phyloP scores from a whole-genome alignment of 2,113 vertebrate genomes.

The mouse (Mus musculus) region GRCm39 chrX:58759001-58759500 shows the following conservation, averaged over 20 bases:
- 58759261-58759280: constrained; percentile 39
- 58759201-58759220: constrained; percentile 55
- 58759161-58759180: neutral
- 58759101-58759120: neutral
- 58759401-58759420: neutral
- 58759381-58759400: neutral
- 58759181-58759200: constrained; percentile 38
- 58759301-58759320: neutral
- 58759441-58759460: neutral
- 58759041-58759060: constrained; percentile 4
- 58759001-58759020: neutral
- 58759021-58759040: neutral
- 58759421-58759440: neutral
- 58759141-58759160: constrained; percentile 39
- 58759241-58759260: constrained; percentile 34
- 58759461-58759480: neutral
- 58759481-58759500: neutral
- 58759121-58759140: neutral
- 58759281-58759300: neutral
- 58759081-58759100: neutral
- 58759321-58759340: neutral
- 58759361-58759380: neutral
- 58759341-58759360: constrained; percentile 12
- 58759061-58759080: constrained; percentile 32
- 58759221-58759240: constrained; percentile 41